Evolutionary conservation across 2,797 vertebrate genomes (phyloP), one percentile per base, ranked within the genome.

Genomic region (Channallabes apus): DNA sequence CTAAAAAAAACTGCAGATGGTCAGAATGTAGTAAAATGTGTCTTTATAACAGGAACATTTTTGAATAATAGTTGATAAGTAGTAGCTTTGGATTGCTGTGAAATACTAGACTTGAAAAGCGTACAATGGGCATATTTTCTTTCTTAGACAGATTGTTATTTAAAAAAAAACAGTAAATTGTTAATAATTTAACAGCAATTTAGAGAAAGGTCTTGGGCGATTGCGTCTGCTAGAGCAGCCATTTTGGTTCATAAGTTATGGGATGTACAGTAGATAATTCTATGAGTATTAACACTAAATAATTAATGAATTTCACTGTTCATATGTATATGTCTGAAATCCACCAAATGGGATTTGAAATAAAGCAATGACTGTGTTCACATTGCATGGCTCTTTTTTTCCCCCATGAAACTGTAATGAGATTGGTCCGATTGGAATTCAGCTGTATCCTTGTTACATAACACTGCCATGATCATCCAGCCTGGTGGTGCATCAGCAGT

Each of bases 371-470:
- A 18, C 56, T 38, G 20, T 14, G 76, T 78, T 78, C 54, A 35
- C 29, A 1, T n/a, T 78, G 38, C 76, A 38, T 4, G 9, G 54
- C n/a, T n/a, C n/a, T n/a, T n/a, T n/a, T 56, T 56, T 32, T 41
- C 11, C 22, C 15, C 41, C 51, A 79, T 79, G 76, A 79, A 61
- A 79, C 20, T 79, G 12, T 79, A 79, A 79, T 79, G 56, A 79
- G 76, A 61, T 18, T 27, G 24, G 24, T 64, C 61, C 46, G 77
- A 64, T 46, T 80, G 59, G 59, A 51, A 64, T 64, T 64, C 77
- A 64, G 3, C 59, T 6, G 24, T 46, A 61, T 46, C 59, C 59
- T 80, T 64, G 78, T 80, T 80, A 27, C 38, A 4, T 80, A 80
- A 80, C 58, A 18, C 24, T 51, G 78, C 29, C 35, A 64, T 27